Evolutionary conservation across 1,140 invertebrate species (phyloP).

Genomic region (Anastatus disparis): DNA sequence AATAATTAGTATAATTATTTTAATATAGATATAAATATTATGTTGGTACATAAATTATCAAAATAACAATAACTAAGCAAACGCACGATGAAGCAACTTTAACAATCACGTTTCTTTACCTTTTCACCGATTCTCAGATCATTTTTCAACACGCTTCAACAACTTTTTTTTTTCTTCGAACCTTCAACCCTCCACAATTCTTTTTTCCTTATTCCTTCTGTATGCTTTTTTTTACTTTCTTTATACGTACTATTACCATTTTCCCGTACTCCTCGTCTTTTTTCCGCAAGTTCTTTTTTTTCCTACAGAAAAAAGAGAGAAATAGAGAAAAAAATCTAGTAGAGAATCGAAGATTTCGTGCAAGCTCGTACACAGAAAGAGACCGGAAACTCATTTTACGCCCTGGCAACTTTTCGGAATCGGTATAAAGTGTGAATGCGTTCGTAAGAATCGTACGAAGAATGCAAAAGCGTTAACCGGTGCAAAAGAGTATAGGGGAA

Average conservation of each 20-base stretch:
- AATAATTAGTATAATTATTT: too few relatives aligned
- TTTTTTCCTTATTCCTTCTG: background rate
- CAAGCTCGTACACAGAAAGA: background rate
- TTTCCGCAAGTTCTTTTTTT: slow-evolving; percentile 25
- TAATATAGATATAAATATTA: too few relatives aligned
- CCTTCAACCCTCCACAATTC: background rate
- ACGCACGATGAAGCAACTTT: too few relatives aligned
- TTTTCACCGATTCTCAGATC: background rate
- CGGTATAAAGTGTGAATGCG: slow-evolving; percentile 42
- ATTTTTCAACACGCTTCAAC: background rate
- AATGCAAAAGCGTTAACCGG: background rate
- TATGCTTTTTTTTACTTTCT: background rate
- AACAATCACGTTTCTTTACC: background rate
- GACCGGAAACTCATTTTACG: slow-evolving; percentile 59
- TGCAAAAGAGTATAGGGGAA: too few relatives aligned
- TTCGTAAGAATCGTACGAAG: background rate
- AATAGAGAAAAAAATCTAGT: background rate
- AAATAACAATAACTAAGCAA: too few relatives aligned
- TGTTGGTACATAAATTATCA: too few relatives aligned
- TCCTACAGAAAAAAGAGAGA: slow-evolving; percentile 22
- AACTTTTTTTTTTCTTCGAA: background rate
- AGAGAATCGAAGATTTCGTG: background rate
- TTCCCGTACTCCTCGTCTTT: slow-evolving; percentile 8
- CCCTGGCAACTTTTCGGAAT: slow-evolving; percentile 56
- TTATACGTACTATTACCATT: slow-evolving; percentile 16